phyloP scores from a whole-genome alignment of 2,888 invertebrate genomes.

The Leptogaster cylindrica region DNA sequence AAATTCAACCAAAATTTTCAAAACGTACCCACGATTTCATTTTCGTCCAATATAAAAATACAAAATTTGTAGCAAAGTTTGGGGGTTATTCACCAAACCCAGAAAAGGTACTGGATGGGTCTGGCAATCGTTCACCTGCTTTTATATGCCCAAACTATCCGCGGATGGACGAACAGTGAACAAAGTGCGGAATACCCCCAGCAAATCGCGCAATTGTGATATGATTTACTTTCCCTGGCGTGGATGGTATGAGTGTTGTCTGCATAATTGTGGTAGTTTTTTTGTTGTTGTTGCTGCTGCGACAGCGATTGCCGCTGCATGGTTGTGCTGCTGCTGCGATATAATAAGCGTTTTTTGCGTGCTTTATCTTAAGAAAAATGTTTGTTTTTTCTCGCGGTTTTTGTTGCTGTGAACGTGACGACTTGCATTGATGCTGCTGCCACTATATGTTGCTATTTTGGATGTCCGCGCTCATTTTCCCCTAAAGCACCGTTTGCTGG shows the following conservation, averaged over 20 bases:
- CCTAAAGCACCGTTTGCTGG: too few relatives aligned
- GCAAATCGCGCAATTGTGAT: constrained; percentile 39
- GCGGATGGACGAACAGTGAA: constrained; percentile 37
- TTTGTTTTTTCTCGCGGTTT: constrained; percentile 49
- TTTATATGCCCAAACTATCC: constrained; percentile 55
- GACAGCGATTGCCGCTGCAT: neutral
- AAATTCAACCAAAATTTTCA: constrained; percentile 46
- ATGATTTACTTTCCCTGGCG: constrained; percentile 46
- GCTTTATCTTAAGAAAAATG: too few relatives aligned
- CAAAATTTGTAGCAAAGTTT: constrained; percentile 43
- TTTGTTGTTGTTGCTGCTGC: constrained; percentile 28
- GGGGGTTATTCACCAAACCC: constrained; percentile 60
- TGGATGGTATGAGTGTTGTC: constrained; percentile 16
- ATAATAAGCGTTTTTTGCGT: too few relatives aligned
- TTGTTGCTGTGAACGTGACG: constrained; percentile 47
- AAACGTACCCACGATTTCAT: constrained; percentile 62
- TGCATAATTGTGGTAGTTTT: constrained; percentile 14
- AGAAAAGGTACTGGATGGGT: constrained; percentile 62
- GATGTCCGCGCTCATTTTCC: neutral
- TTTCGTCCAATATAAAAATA: constrained; percentile 44
- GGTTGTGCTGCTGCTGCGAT: constrained; percentile 43
- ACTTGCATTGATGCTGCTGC: constrained; percentile 40
- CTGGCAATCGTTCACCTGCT: constrained; percentile 58
- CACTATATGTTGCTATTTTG: constrained; percentile 6
- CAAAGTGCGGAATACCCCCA: constrained; percentile 22